Conservation (phyloP, 2,797 vertebrate species). For the Pangasius larnaudii region DNA sequence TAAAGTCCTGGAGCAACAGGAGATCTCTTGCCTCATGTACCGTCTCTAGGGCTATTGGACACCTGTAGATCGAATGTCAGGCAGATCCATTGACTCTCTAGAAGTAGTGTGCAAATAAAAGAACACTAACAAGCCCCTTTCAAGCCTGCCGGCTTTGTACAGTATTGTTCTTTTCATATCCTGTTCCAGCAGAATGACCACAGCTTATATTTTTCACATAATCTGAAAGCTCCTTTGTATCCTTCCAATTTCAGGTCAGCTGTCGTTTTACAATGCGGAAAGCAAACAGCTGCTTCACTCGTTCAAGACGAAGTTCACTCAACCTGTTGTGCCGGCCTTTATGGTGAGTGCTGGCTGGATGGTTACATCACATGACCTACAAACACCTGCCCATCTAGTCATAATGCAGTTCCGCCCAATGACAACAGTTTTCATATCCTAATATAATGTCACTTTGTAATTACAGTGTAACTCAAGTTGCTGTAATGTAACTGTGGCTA, state of each 20-base stretch:
- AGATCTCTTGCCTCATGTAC: slow-evolving; percentile 30
- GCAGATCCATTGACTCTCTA: slow-evolving; percentile 33
- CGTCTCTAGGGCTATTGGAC: slow-evolving; percentile 31
- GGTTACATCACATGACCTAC: not conserved
- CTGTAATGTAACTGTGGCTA: not conserved
- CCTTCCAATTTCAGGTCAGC: slow-evolving; percentile 77
- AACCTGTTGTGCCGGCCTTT: slow-evolving; percentile 90
- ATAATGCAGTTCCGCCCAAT: not conserved
- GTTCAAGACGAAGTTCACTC: slow-evolving; percentile 90
- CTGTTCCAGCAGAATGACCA: not conserved
- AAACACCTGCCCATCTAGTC: not conserved
- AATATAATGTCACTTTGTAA: not conserved
- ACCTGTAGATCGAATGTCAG: slow-evolving; percentile 48
- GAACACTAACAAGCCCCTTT: slow-evolving; percentile 14
- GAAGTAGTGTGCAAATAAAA: slow-evolving; percentile 24
- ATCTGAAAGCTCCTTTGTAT: slow-evolving; percentile 16
- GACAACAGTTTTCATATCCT: not conserved
- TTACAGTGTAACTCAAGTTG: not conserved
- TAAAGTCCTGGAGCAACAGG: slow-evolving; percentile 7
- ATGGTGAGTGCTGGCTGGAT: slow-evolving; percentile 78
- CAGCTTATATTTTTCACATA: slow-evolving; percentile 1
- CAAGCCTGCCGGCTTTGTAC: slow-evolving; percentile 18
- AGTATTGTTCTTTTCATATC: slow-evolving; percentile 14
- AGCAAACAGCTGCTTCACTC: slow-evolving; percentile 85
- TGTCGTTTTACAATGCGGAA: slow-evolving; percentile 87